These are phyloP conservation scores for Xylocopa sonorina DNA, from an alignment of 1,140 invertebrate species.

Conservation along the genomic window DNA sequence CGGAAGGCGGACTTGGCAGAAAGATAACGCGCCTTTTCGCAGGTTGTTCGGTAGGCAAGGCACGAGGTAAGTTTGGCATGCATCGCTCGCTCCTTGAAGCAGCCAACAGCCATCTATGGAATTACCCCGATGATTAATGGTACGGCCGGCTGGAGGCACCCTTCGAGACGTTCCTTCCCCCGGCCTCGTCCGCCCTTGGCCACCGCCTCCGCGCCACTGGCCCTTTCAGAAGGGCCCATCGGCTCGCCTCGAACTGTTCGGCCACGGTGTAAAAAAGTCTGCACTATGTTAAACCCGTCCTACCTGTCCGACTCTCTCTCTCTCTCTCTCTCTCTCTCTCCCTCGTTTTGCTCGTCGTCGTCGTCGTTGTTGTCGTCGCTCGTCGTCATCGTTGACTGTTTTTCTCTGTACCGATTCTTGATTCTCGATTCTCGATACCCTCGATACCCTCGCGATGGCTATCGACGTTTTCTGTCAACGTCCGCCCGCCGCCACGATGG, in stretches of 20 bases:
- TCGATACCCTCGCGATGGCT: no score
- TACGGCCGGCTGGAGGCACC: constrained; percentile 64
- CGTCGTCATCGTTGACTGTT: constrained; percentile 8
- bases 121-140: constrained; percentile 78
- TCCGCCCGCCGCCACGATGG: not conserved
- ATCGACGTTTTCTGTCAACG: constrained; percentile 8
- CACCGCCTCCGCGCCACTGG: constrained; percentile 25
- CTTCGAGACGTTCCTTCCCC: constrained; percentile 58
- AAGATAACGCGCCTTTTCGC: constrained; percentile 62
- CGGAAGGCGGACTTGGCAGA: constrained; percentile 32
- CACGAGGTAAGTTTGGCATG: constrained; percentile 77
- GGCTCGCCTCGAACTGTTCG: constrained; percentile 52
- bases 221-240: constrained; percentile 22
- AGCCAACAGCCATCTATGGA: constrained; percentile 78
- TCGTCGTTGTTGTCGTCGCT: constrained; percentile 1
- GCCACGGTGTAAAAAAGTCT: constrained; percentile 73
- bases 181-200: constrained; percentile 26
- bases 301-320: constrained; percentile 32
- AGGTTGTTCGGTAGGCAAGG: constrained; percentile 62
- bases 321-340: not conserved
- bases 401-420: constrained; percentile 16
- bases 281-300: constrained; percentile 63
- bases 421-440: no score
- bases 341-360: constrained; percentile 25
- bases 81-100: constrained; percentile 76